Conservation (phyloP, 2,888 invertebrate genomes). For the Lagria hirta region DNA sequence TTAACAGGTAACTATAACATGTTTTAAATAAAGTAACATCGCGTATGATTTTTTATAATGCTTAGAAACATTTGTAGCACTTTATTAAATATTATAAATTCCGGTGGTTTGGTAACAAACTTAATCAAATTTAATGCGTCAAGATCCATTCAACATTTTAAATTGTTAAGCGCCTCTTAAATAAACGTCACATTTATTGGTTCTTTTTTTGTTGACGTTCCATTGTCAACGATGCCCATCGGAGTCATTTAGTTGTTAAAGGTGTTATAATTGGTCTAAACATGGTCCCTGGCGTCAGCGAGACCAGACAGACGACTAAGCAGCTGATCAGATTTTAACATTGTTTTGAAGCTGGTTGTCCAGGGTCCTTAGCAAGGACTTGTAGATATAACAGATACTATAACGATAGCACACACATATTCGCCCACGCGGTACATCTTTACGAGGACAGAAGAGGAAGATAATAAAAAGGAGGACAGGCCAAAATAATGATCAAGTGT, state of each 20-base stretch:
- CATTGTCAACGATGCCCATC: constrained; percentile 50
- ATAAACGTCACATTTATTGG: constrained; percentile 41
- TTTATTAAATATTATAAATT: too few relatives aligned
- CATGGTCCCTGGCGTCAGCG: constrained; percentile 53
- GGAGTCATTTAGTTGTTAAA: constrained; percentile 53
- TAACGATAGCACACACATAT: constrained; percentile 30
- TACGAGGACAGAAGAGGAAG: constrained; percentile 11
- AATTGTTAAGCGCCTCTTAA: constrained; percentile 26
- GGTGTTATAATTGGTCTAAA: constrained; percentile 57
- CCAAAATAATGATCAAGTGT: constrained; percentile 27
- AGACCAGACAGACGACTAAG: constrained; percentile 49
- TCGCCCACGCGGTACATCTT: constrained; percentile 32
- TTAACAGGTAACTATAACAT: too few relatives aligned
- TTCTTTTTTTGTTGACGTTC: constrained; percentile 33
- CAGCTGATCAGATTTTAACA: constrained; percentile 38
- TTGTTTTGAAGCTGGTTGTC: constrained; percentile 32
- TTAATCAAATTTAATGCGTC: too few relatives aligned
- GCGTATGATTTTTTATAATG: too few relatives aligned
- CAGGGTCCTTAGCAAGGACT: constrained; percentile 41
- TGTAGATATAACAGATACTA: constrained; percentile 27
- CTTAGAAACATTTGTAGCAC: too few relatives aligned
- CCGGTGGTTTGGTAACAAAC: too few relatives aligned
- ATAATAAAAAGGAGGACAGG: constrained; percentile 26
- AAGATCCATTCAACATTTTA: too few relatives aligned
- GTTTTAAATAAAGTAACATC: too few relatives aligned